phyloP scores from a whole-genome alignment of 2,888 invertebrate genomes.

The Bimastos eiseni region DNA sequence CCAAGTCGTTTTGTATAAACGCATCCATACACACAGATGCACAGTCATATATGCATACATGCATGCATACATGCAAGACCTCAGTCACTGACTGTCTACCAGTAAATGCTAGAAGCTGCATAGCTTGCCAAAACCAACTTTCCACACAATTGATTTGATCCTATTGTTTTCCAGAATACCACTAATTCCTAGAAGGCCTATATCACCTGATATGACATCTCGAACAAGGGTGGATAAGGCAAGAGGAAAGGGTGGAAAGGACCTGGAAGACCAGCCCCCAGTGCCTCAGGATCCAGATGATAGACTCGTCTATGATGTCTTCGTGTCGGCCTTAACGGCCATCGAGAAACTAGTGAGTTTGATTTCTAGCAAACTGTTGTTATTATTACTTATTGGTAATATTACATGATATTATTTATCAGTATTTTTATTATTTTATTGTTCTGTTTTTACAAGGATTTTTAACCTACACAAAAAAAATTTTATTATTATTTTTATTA shows the following conservation, averaged over 20 bases:
- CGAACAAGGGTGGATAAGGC: slow-evolving; percentile 46
- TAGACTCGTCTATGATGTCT: slow-evolving; percentile 56
- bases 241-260: slow-evolving; percentile 48
- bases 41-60: no score
- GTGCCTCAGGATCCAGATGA: slow-evolving; percentile 58
- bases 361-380: no score
- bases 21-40: no score
- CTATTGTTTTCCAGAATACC: slow-evolving; percentile 52
- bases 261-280: slow-evolving; percentile 51
- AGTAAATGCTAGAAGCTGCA: not conserved
- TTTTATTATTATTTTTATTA: no score
- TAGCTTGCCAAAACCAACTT: not conserved
- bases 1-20: no score
- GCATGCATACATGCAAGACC: no score
- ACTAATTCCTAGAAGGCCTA: slow-evolving; percentile 56
- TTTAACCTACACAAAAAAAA: no score
- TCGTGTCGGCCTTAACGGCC: slow-evolving; percentile 47
- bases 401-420: no score
- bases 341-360: slow-evolving; percentile 55
- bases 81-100: not conserved
- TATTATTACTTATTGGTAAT: no score
- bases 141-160: no score
- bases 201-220: slow-evolving; percentile 54
- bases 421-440: no score
- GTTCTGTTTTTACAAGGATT: no score